Base-by-base conservation (phyloP, 2,888 invertebrate species). In the Thymelicus lineola region DNA sequence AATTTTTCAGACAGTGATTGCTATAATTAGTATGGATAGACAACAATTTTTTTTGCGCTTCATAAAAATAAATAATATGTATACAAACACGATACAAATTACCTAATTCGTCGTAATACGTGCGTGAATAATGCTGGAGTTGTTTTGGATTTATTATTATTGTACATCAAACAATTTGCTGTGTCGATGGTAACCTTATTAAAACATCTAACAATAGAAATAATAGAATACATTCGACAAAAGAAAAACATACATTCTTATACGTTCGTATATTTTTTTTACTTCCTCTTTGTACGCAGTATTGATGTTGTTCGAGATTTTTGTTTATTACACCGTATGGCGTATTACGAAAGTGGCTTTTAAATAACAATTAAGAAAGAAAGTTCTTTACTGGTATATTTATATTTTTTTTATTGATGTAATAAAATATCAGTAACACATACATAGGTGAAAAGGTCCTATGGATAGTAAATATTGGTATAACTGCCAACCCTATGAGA, bases 71-170 rank as follows among this genome's bases (percentile, higher is more conserved):
- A 74, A 77, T 80, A 81, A 84, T 82, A 85, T 82, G 82, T 76
- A 74, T 78, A 83, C 82, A 84, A 81, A 84, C 80, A 77, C 77
- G 84, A 78, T 87, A 88, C 85, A 89, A 88, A 90, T 91, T 88
- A 80, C 86, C 85, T 87, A 87, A 89, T 90, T 89, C 86, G 82
- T 84, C 85, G 86, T 87, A 86, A 86, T 84, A 85, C 86, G 83
- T 84, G 85, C 83, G 72, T 84, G 86, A 90, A 88, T 88, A 86
- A 88, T 86, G 82, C 83, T 75, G 77, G 87, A 86, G 83, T 86
- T 86, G 82, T 83, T 84, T 42, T 78, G 82, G 85, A 88, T 89
- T 88, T 86, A 85, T 81, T 82, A 85, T 81, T 82, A 82, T 86
- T 87, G 87, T 80, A 86, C 85, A 88, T 86, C 88, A 84, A 87